A percentile compares a stretch with the other conserved stretches of the same genome.
Conservation (phyloP, 2,113 vertebrate species). For the Sula dactylatra region DNA sequence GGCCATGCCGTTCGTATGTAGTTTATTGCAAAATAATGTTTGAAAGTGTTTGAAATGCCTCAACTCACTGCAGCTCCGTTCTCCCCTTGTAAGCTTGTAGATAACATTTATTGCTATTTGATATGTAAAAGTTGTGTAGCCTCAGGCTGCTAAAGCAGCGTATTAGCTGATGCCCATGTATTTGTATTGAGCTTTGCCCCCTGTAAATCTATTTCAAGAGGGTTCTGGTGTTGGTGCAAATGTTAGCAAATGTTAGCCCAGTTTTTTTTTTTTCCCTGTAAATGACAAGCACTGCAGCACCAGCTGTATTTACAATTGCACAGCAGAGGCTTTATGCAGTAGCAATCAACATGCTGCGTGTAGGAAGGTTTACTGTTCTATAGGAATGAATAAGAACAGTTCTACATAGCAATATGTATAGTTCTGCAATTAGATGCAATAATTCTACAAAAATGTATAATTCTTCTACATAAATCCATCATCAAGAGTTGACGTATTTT, state of each 20-base stretch:
- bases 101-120: not conserved
- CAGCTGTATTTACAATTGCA: constrained; percentile 22
- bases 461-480: not conserved
- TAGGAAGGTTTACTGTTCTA: not conserved
- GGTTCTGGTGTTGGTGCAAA: constrained; percentile 7
- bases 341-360: not conserved
- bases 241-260: not conserved
- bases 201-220: not conserved
- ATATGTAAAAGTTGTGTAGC: not conserved
- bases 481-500: not conserved
- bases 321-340: not conserved
- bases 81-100: not conserved
- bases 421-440: not conserved
- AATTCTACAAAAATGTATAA: not conserved
- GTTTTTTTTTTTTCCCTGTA: not conserved
- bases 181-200: not conserved
- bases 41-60: not conserved
- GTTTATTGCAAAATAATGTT: not conserved
- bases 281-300: not conserved
- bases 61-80: not conserved
- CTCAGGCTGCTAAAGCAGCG: not conserved
- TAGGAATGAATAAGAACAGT: not conserved
- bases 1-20: not conserved
- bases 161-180: not conserved
- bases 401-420: not conserved